Conservation (phyloP, 2,113 vertebrate genomes). For the Andinoacara biseriatus region DNA sequence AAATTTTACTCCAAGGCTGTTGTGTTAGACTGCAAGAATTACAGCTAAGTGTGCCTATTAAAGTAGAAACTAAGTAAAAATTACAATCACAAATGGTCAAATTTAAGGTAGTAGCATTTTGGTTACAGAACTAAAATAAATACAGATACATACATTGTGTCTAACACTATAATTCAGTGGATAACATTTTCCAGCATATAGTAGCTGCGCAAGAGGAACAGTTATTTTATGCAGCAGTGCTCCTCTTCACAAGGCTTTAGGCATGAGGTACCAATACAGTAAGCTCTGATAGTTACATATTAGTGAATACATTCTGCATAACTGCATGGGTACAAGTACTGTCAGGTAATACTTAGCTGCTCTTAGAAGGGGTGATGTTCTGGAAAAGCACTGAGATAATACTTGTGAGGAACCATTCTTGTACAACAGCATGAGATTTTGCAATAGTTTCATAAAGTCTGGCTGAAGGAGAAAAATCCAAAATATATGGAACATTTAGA, state of each 20-base stretch:
- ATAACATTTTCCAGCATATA: slow-evolving; percentile 74
- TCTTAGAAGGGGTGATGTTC: slow-evolving; percentile 24
- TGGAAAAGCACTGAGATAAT: neutral
- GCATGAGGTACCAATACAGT: slow-evolving; percentile 65
- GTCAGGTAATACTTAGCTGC: slow-evolving; percentile 50
- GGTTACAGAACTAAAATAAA: slow-evolving; percentile 47
- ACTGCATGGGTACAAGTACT: slow-evolving; percentile 10
- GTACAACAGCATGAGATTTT: slow-evolving; percentile 18
- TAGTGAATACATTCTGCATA: slow-evolving; percentile 42
- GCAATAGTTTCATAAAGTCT: neutral
- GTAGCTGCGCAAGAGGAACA: slow-evolving; percentile 37
- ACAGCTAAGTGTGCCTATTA: neutral
- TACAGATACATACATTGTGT: slow-evolving; percentile 48
- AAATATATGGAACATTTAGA: neutral
- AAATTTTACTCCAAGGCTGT: neutral
- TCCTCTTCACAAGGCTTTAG: slow-evolving; percentile 62
- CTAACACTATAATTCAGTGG: slow-evolving; percentile 8
- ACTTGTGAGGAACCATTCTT: neutral
- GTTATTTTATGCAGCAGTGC: slow-evolving; percentile 52
- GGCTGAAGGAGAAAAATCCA: neutral
- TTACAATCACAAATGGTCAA: neutral
- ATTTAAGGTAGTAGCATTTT: neutral
- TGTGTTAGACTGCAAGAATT: neutral
- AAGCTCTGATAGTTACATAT: slow-evolving; percentile 19
- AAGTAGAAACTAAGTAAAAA: neutral